These are phyloP conservation scores for Andinoacara biseriatus DNA, from an alignment of 2,113 vertebrate genomes.

Conservation along the genomic window DNA sequence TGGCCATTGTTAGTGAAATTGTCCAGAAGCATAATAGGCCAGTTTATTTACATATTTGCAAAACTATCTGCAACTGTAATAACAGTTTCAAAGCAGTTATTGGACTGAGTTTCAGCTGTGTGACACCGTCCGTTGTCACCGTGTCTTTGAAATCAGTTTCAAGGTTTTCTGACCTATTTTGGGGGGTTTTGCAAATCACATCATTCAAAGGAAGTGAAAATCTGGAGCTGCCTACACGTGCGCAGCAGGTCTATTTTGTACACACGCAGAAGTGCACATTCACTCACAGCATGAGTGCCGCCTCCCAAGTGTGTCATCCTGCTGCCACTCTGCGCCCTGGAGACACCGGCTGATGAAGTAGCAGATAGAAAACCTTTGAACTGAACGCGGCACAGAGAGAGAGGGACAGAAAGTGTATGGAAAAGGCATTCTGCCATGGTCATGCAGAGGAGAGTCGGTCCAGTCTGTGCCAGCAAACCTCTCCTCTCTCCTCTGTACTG, in stretches of 20 bases:
- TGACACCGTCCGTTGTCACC: background rate
- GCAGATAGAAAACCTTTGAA: conserved; percentile 64
- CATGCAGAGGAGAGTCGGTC: conserved; percentile 47
- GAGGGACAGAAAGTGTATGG: background rate
- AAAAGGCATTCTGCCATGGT: conserved; percentile 39
- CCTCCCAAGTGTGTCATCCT: conserved; percentile 44
- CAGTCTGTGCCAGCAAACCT: conserved; percentile 45
- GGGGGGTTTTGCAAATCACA: background rate
- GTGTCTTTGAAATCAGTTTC: conserved; percentile 31
- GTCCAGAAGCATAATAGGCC: background rate
- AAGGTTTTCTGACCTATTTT: conserved; percentile 43
- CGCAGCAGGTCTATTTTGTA: conserved; percentile 12
- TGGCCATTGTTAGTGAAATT: no score
- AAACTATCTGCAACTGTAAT: background rate
- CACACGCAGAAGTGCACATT: conserved; percentile 25
- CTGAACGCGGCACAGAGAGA: conserved; percentile 15
- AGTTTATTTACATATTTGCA: background rate
- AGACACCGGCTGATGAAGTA: conserved; percentile 63
- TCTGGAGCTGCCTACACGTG: background rate
- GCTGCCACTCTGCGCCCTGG: conserved; percentile 40
- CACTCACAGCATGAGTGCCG: conserved; percentile 10
- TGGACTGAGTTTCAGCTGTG: background rate
- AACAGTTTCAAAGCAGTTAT: background rate
- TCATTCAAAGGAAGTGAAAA: conserved; percentile 4
- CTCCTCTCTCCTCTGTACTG: conserved; percentile 24